Evolutionary conservation across 2,113 vertebrate species (phyloP).

Genomic region (Amia ocellicauda): DNA sequence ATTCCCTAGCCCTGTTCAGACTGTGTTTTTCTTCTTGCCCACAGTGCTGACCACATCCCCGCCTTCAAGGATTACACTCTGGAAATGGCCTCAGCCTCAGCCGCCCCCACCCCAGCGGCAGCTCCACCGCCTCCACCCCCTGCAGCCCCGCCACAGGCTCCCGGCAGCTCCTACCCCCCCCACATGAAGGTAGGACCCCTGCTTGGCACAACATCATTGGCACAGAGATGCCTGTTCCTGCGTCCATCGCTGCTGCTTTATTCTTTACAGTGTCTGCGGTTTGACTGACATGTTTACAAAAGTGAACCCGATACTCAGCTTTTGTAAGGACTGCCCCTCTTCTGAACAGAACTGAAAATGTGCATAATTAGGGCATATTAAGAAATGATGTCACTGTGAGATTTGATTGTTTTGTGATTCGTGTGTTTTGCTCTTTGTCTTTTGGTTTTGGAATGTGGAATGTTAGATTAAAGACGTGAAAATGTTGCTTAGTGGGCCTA

Average conservation of each 20-base stretch:
- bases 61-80: slow-evolving; percentile 88
- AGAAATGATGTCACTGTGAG: no score
- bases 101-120: slow-evolving; percentile 54
- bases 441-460: no score
- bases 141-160: slow-evolving; percentile 62
- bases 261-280: background rate
- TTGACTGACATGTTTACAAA: background rate
- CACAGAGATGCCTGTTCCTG: background rate
- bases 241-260: background rate
- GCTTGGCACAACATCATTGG: background rate
- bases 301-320: no score
- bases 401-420: no score
- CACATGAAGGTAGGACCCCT: slow-evolving; percentile 82
- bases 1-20: no score
- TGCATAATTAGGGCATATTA: no score
- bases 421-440: no score
- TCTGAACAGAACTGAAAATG: no score
- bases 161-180: slow-evolving; percentile 88
- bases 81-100: slow-evolving; percentile 62
- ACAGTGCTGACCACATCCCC: slow-evolving; percentile 66
- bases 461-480: no score
- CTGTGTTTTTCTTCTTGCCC: background rate
- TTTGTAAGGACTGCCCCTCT: no score
- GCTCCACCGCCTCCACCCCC: slow-evolving; percentile 54
- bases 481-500: no score